Evolutionary conservation across 2,888 invertebrate genomes (phyloP).

Genomic region (Rambutsinella grinnellia): DNA sequence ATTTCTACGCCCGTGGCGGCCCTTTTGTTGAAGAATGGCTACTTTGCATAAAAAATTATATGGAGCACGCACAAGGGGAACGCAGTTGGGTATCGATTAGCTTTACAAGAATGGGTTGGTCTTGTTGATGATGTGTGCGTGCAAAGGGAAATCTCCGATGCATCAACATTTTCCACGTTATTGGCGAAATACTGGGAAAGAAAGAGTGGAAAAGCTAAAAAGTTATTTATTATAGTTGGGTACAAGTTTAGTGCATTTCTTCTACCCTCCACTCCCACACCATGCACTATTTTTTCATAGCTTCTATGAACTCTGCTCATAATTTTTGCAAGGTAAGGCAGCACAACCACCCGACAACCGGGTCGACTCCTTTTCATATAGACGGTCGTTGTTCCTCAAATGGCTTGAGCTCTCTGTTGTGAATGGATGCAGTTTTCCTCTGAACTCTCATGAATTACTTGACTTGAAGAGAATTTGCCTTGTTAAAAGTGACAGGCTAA

Average conservation of each 20-base stretch:
- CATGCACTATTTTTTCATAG: conserved; percentile 30
- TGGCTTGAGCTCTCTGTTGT: too few relatives aligned
- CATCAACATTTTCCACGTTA: too few relatives aligned
- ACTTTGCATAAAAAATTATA: neutral
- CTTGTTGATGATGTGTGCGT: neutral
- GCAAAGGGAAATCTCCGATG: too few relatives aligned
- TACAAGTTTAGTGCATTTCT: too few relatives aligned
- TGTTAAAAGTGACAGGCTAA: conserved; percentile 49
- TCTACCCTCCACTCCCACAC: conserved; percentile 40
- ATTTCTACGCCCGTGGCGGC: too few relatives aligned
- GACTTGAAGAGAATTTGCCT: too few relatives aligned
- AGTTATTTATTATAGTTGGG: too few relatives aligned
- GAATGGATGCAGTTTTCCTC: conserved; percentile 57
- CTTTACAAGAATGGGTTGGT: neutral
- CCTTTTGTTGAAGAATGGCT: neutral
- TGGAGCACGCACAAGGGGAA: neutral
- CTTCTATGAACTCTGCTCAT: conserved; percentile 42
- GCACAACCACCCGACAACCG: conserved; percentile 38
- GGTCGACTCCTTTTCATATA: conserved; percentile 5
- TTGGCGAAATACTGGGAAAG: too few relatives aligned
- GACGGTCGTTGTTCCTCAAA: neutral
- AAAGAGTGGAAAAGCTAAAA: too few relatives aligned
- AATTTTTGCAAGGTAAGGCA: conserved; percentile 41
- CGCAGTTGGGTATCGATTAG: neutral
- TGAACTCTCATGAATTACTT: conserved; percentile 51